Conservation (phyloP, 2,888 invertebrate genomes). For the Eilema griseolum region DNA sequence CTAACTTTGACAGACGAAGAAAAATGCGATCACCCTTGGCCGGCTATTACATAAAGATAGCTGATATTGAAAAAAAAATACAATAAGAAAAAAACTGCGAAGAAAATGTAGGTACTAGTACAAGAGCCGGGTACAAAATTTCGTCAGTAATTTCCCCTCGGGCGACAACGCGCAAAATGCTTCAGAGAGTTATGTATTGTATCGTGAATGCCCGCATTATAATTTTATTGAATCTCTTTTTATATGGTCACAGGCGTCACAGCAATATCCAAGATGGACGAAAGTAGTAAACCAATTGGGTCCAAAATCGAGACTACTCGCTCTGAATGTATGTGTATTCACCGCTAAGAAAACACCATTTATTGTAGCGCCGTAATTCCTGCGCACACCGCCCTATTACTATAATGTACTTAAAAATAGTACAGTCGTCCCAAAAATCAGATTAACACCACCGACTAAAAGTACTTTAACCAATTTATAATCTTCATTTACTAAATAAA, state of each 20-base stretch:
- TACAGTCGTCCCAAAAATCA: slow-evolving; percentile 56
- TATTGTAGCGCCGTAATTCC: too few relatives aligned
- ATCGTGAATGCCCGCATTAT: slow-evolving; percentile 12
- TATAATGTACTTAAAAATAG: slow-evolving; percentile 61
- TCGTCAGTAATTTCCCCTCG: too few relatives aligned
- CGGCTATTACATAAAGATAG: not conserved
- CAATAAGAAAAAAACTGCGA: not conserved
- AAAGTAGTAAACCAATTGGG: too few relatives aligned
- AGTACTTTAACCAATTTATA: slow-evolving; percentile 27
- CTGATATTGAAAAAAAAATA: not conserved
- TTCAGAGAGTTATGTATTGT: not conserved
- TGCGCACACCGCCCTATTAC: slow-evolving; percentile 46
- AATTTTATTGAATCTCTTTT: too few relatives aligned
- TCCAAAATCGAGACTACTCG: too few relatives aligned
- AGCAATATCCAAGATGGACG: too few relatives aligned
- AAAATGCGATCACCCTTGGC: slow-evolving; percentile 5
- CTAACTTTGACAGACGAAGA: slow-evolving; percentile 11
- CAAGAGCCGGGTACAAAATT: too few relatives aligned
- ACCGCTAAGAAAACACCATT: too few relatives aligned
- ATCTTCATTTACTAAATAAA: not conserved
- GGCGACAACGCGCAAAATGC: too few relatives aligned
- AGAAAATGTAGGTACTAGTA: not conserved
- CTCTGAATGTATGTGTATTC: too few relatives aligned
- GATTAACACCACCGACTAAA: slow-evolving; percentile 37
- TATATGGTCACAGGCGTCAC: too few relatives aligned